These are phyloP conservation scores for Phalacrocorax aristotelis DNA, from an alignment of 2,113 vertebrate genomes.

Conservation along the genomic window DNA sequence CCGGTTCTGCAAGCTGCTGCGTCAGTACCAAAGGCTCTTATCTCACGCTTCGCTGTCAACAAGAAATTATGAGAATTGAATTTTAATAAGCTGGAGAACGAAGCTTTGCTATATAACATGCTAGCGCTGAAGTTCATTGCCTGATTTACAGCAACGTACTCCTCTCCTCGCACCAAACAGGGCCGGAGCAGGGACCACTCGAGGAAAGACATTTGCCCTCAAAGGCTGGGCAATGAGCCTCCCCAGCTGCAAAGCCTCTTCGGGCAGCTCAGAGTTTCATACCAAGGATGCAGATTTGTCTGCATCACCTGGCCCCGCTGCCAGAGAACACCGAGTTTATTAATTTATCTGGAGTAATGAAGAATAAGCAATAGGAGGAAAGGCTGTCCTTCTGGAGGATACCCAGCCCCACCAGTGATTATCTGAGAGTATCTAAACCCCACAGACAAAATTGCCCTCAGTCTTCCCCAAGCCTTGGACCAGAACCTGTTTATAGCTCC, in stretches of 20 bases:
- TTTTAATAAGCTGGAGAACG: constrained; percentile 14
- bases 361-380: neutral
- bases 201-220: neutral
- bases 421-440: neutral
- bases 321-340: neutral
- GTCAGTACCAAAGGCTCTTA: neutral
- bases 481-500: neutral
- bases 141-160: neutral
- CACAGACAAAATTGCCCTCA: neutral
- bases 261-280: neutral
- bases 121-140: neutral
- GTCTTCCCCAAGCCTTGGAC: neutral
- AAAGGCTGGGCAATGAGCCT: neutral
- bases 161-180: no score
- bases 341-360: neutral
- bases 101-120: neutral
- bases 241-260: neutral
- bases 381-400: neutral
- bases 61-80: neutral
- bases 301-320: neutral
- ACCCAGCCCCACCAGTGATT: neutral
- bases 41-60: neutral
- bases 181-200: no score
- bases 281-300: neutral
- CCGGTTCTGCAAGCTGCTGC: neutral